Conservation (phyloP, 2,888 invertebrate species). For the Cephus pulcher region DNA sequence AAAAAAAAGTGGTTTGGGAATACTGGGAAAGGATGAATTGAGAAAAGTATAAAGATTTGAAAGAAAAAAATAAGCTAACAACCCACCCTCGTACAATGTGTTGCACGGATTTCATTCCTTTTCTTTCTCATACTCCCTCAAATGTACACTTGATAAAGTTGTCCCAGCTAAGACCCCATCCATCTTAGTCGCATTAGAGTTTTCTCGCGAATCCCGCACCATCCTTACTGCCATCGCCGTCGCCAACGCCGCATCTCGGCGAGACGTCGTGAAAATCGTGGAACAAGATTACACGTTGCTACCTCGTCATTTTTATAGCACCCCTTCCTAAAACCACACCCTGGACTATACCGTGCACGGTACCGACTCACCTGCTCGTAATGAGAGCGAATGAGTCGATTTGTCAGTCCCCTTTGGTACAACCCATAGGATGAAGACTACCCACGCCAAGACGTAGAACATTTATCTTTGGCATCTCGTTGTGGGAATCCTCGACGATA, state of each 20-base stretch:
- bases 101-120: no score
- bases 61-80: no score
- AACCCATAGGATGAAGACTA: no score
- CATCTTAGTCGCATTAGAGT: constrained; percentile 43
- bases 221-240: constrained; percentile 18
- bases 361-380: not conserved
- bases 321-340: not conserved
- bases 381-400: not conserved
- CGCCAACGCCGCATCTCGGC: constrained; percentile 7
- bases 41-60: no score
- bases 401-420: no score
- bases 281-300: constrained; percentile 13
- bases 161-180: constrained; percentile 40
- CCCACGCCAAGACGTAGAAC: no score
- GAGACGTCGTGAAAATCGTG: constrained; percentile 19
- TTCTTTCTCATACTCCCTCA: not conserved
- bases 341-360: no score
- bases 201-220: constrained; percentile 37
- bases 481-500: no score
- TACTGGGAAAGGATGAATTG: no score
- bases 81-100: no score
- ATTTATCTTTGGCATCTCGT: no score
- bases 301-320: not conserved
- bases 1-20: no score
- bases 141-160: constrained; percentile 42